Percentiles rank a stretch among this genome's conserved stretches.
Evolutionary conservation across 2,888 invertebrate genomes (phyloP).

Genomic region (Hyposoter dolosus): DNA sequence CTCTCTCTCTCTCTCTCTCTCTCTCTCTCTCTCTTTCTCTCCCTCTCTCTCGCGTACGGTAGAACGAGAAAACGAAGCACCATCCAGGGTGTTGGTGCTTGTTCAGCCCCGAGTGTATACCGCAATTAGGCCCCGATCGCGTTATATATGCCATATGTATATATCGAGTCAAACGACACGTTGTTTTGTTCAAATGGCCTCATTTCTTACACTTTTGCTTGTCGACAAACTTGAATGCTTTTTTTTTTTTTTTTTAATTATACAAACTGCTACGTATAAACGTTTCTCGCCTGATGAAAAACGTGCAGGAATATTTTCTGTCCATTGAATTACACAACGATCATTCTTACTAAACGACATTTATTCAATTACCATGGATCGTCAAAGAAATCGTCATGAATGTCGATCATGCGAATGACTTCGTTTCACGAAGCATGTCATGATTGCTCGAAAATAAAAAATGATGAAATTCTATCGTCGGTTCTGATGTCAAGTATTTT

Average conservation of each 20-base stretch:
- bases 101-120: constrained; percentile 50
- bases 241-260: neutral
- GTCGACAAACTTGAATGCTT: constrained; percentile 8
- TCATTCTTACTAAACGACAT: neutral
- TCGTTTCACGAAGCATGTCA: neutral
- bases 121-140: constrained; percentile 71
- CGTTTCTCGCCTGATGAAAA: neutral
- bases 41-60: constrained; percentile 9
- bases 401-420: neutral
- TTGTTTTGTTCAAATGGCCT: constrained; percentile 19
- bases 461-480: neutral
- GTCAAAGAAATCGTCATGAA: neutral
- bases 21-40: constrained; percentile 12
- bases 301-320: neutral
- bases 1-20: constrained; percentile 24
- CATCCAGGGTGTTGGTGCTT: constrained; percentile 48
- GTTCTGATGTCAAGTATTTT: neutral
- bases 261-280: neutral
- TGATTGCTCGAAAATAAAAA: neutral
- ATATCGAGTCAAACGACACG: constrained; percentile 6
- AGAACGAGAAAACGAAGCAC: constrained; percentile 48
- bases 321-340: neutral
- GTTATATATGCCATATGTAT: constrained; percentile 22
- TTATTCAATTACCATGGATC: neutral
- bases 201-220: constrained; percentile 15